A percentile compares a stretch with the other conserved stretches of the same genome.
phyloP scores from a whole-genome alignment of 2,888 invertebrate species.

The Acanthococcus lagerstroemiae region DNA sequence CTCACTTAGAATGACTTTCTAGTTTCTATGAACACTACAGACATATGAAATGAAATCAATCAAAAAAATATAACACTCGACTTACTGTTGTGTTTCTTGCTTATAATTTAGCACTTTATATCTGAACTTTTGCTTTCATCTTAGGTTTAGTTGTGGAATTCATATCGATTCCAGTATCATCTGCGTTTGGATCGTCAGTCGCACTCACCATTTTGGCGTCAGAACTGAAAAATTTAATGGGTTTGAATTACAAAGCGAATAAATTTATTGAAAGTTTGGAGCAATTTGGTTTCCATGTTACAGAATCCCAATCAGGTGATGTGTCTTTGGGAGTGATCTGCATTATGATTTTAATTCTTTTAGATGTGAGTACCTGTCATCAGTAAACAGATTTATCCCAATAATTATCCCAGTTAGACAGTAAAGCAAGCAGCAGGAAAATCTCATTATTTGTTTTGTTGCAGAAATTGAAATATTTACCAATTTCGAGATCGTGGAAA shows the following conservation, averaged over 20 bases:
- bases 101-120: neutral
- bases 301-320: conserved; percentile 51
- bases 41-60: no score
- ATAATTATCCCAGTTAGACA: neutral
- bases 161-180: conserved; percentile 71
- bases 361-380: conserved; percentile 49
- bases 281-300: conserved; percentile 45
- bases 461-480: conserved; percentile 24
- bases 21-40: no score
- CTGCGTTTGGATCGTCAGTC: conserved; percentile 75
- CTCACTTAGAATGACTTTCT: no score
- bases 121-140: neutral
- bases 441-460: no score
- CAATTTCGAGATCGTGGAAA: conserved; percentile 15
- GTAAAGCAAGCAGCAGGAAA: no score
- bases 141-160: conserved; percentile 74
- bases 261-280: conserved; percentile 55
- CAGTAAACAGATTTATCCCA: neutral
- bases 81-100: no score
- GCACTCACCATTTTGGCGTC: conserved; percentile 65
- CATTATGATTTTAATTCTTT: conserved; percentile 52
- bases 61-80: no score
- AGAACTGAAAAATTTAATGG: conserved; percentile 64
- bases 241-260: conserved; percentile 54
- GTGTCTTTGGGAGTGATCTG: conserved; percentile 55